Evolutionary conservation across 1,140 invertebrate genomes (phyloP).

Genomic region (Pseudomyrmex concolor): DNA sequence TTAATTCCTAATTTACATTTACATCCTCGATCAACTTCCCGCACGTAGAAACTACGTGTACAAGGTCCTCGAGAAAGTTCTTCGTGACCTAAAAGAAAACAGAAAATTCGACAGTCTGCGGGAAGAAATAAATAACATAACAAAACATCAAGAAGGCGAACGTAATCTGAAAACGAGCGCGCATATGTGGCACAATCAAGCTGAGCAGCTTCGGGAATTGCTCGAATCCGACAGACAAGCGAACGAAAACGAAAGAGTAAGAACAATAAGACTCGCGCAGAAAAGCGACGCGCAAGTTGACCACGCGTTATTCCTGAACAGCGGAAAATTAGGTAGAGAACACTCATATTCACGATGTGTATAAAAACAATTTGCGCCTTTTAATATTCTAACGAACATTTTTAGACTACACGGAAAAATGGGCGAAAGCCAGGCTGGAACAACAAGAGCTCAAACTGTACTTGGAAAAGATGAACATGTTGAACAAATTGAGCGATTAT

Average conservation of each 20-base stretch:
- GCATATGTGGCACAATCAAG: slow-evolving; percentile 69
- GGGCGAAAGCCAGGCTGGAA: slow-evolving; percentile 73
- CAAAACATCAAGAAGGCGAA: slow-evolving; percentile 64
- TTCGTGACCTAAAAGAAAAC: slow-evolving; percentile 64
- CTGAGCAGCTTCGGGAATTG: slow-evolving; percentile 54
- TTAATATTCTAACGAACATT: background rate
- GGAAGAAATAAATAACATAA: slow-evolving; percentile 71
- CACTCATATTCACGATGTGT: background rate
- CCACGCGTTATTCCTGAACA: slow-evolving; percentile 52
- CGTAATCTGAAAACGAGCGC: slow-evolving; percentile 70
- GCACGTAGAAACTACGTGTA: slow-evolving; percentile 69
- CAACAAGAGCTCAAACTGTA: slow-evolving; percentile 66
- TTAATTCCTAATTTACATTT: slow-evolving; percentile 32
- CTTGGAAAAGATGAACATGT: slow-evolving; percentile 61
- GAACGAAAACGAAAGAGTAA: slow-evolving; percentile 8
- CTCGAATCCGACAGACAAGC: slow-evolving; percentile 27
- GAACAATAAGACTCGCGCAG: slow-evolving; percentile 27
- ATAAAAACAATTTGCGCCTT: background rate
- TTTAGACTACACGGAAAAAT: slow-evolving; percentile 66
- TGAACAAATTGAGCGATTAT: slow-evolving; percentile 62
- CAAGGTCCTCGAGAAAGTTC: slow-evolving; percentile 68
- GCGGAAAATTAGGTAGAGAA: slow-evolving; percentile 61
- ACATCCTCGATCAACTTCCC: slow-evolving; percentile 4
- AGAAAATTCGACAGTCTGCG: slow-evolving; percentile 71
- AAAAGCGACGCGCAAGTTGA: slow-evolving; percentile 30